A percentile compares a stretch with the other conserved stretches of the same genome.
These are phyloP conservation scores for Euwallacea fornicatus DNA, from an alignment of 1,140 invertebrate genomes.

Conservation along the genomic window DNA sequence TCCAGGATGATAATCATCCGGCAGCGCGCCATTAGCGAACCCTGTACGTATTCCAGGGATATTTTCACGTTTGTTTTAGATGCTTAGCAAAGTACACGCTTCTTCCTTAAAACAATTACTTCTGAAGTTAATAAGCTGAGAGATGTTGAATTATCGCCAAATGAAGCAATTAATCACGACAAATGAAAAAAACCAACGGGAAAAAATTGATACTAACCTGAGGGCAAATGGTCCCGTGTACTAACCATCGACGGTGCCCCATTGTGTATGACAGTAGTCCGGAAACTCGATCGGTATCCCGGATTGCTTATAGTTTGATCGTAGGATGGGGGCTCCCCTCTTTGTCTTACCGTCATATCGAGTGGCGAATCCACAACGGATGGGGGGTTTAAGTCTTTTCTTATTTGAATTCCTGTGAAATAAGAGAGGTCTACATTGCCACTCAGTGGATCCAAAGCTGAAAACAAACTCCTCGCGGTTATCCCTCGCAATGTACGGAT, in stretches of 20 bases:
- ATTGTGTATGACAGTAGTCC: slow-evolving; percentile 47
- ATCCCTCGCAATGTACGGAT: too few species aligned
- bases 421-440: neutral
- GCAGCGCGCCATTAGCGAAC: too few species aligned
- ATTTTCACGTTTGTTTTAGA: too few species aligned
- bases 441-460: neutral
- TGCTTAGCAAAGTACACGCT: too few species aligned
- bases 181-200: neutral
- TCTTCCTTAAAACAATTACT: too few species aligned
- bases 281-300: slow-evolving; percentile 54
- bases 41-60: too few species aligned
- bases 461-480: too few species aligned
- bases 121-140: too few species aligned
- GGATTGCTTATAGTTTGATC: slow-evolving; percentile 56
- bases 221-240: slow-evolving; percentile 48
- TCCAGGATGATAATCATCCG: too few species aligned
- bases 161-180: too few species aligned
- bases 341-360: slow-evolving; percentile 58
- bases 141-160: too few species aligned
- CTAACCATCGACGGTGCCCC: slow-evolving; percentile 34
- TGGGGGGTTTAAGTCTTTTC: slow-evolving; percentile 39
- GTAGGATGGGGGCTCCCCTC: slow-evolving; percentile 61
- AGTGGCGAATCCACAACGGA: slow-evolving; percentile 56
- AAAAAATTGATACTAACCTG: slow-evolving; percentile 43
- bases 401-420: slow-evolving; percentile 38